Conservation (phyloP, 2,888 invertebrate genomes). For the Papilio elwesi region DNA sequence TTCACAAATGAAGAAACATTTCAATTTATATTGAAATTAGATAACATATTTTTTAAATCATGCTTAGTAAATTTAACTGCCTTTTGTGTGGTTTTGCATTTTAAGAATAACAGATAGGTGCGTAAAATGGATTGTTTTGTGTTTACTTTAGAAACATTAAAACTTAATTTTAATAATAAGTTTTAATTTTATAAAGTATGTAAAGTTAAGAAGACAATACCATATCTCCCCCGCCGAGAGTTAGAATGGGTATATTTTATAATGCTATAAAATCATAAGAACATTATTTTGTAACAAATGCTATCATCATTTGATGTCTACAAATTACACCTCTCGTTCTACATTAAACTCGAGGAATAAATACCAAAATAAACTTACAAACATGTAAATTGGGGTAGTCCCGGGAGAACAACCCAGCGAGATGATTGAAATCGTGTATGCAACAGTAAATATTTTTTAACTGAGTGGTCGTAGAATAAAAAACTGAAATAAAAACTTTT, state of each 20-base stretch:
- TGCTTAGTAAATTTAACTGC: neutral
- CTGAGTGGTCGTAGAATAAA: neutral
- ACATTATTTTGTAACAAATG: too few relatives aligned
- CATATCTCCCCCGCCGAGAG: too few relatives aligned
- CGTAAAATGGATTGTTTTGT: too few relatives aligned
- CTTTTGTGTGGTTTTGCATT: neutral
- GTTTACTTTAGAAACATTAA: too few relatives aligned
- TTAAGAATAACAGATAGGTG: too few relatives aligned
- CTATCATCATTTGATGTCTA: too few relatives aligned
- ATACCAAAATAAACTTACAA: constrained; percentile 78
- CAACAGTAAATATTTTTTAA: constrained; percentile 60
- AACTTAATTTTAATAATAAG: too few relatives aligned
- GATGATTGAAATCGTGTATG: constrained; percentile 72
- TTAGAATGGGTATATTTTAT: too few relatives aligned
- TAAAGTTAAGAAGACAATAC: too few relatives aligned
- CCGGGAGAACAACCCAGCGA: constrained; percentile 71
- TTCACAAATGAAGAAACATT: neutral
- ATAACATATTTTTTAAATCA: neutral
- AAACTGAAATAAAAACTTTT: neutral
- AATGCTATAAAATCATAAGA: too few relatives aligned
- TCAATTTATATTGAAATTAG: neutral
- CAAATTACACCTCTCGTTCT: constrained; percentile 24
- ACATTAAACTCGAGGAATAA: constrained; percentile 69
- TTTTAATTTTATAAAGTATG: too few relatives aligned
- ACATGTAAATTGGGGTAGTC: constrained; percentile 79